These are phyloP conservation scores for Noctua janthe DNA, from an alignment of 2,888 invertebrate species.

Conservation along the genomic window DNA sequence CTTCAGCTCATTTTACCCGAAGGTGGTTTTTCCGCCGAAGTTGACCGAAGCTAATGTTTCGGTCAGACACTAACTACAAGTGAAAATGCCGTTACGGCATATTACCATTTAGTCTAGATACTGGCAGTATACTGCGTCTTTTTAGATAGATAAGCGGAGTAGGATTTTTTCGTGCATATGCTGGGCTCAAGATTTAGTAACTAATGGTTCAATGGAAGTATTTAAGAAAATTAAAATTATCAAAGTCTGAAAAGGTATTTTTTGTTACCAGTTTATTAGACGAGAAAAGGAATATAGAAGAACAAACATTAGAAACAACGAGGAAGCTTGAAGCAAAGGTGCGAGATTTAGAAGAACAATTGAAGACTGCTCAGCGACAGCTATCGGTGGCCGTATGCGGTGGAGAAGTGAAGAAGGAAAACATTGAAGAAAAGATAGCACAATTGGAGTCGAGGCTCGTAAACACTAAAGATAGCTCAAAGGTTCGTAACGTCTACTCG, in stretches of 20 bases:
- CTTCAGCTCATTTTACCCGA: too few species aligned
- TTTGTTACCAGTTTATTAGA: conserved; percentile 77
- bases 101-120: too few species aligned
- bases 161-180: background rate
- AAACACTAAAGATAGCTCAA: conserved; percentile 69
- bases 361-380: conserved; percentile 80
- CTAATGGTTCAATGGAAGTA: background rate
- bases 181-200: background rate
- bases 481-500: conserved; percentile 21
- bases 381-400: conserved; percentile 74
- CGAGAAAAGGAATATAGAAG: conserved; percentile 81
- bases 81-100: background rate
- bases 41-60: background rate
- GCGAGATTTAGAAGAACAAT: conserved; percentile 78
- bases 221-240: background rate
- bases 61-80: background rate
- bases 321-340: conserved; percentile 75
- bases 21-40: too few species aligned
- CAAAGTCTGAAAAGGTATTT: background rate
- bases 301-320: conserved; percentile 71
- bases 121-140: background rate
- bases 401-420: conserved; percentile 77
- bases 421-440: conserved; percentile 78
- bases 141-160: too few species aligned
- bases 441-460: conserved; percentile 77